Conservation (phyloP, 2,113 vertebrate genomes). For the Cyphomyrus discorhynchus region DNA sequence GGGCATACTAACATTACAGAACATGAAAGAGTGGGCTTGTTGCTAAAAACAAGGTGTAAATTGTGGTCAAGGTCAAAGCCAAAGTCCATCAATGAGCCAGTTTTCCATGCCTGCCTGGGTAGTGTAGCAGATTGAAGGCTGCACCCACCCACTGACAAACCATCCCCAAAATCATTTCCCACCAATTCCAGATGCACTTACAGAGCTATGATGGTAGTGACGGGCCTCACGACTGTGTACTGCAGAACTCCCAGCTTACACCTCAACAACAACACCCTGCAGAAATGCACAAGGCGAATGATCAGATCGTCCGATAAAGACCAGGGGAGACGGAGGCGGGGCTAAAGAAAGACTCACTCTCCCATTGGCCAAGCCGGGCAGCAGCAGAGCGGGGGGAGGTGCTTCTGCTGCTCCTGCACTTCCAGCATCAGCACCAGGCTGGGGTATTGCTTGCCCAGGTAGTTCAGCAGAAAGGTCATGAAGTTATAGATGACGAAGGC, state of each 20-base stretch:
- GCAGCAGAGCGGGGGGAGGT: constrained; percentile 89
- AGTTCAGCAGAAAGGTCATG: constrained; percentile 95
- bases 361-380: constrained; percentile 95
- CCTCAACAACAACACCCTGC: constrained; percentile 83
- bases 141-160: background rate
- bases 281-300: constrained; percentile 14
- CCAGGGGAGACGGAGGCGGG: constrained; percentile 1
- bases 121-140: background rate
- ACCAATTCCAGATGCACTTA: constrained; percentile 60
- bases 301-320: constrained; percentile 13
- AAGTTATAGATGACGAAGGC: constrained; percentile 99
- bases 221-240: constrained; percentile 89
- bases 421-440: constrained; percentile 89
- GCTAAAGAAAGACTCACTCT: constrained; percentile 76
- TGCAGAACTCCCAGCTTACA: constrained; percentile 95
- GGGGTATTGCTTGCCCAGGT: constrained; percentile 85
- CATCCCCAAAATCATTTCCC: background rate
- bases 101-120: background rate
- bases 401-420: constrained; percentile 90
- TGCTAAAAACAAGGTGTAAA: background rate
- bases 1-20: background rate
- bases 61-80: background rate
- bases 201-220: constrained; percentile 91
- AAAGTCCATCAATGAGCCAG: background rate
- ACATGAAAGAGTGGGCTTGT: background rate